These are phyloP conservation scores for Tretioscincus oriximinensis DNA, from an alignment of 2,113 vertebrate genomes.

Conservation along the genomic window DNA sequence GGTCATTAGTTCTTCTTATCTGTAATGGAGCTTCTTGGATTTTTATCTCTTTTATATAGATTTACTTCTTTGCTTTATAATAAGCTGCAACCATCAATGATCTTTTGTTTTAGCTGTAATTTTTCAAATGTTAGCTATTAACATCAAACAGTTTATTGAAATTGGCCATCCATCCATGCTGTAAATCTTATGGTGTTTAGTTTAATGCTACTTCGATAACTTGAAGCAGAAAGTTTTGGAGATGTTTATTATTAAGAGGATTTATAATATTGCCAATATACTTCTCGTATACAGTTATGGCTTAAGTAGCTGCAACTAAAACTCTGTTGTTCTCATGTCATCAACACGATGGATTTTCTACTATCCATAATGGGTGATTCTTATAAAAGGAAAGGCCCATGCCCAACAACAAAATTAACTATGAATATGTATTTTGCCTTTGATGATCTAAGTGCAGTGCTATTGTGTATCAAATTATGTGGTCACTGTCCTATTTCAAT, in stretches of 20 bases:
- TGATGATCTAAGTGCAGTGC: background rate
- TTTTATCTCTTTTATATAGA: conserved; percentile 18
- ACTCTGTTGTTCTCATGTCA: conserved; percentile 36
- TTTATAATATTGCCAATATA: conserved; percentile 17
- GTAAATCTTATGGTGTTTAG: background rate
- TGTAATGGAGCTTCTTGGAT: conserved; percentile 1
- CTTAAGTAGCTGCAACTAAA: background rate
- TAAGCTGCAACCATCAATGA: conserved; percentile 5
- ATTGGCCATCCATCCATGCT: conserved; percentile 22
- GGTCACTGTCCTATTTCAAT: conserved; percentile 1
- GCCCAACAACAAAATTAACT: conserved; percentile 38
- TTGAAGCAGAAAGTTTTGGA: conserved; percentile 30
- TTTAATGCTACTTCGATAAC: conserved; percentile 34
- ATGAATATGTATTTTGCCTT: conserved; percentile 6
- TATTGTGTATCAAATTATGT: conserved; percentile 16
- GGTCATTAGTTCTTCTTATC: conserved; percentile 1
- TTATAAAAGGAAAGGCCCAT: background rate
- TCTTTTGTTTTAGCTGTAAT: conserved; percentile 38
- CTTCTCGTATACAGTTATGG: background rate
- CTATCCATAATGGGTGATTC: conserved; percentile 32
- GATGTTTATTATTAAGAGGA: conserved; percentile 39
- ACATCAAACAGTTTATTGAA: conserved; percentile 43
- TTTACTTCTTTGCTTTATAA: conserved; percentile 22
- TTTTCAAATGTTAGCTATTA: conserved; percentile 29
- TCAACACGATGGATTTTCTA: conserved; percentile 26